These are phyloP conservation scores for Apodemia mormo DNA, from an alignment of 2,888 invertebrate species.

Conservation along the genomic window DNA sequence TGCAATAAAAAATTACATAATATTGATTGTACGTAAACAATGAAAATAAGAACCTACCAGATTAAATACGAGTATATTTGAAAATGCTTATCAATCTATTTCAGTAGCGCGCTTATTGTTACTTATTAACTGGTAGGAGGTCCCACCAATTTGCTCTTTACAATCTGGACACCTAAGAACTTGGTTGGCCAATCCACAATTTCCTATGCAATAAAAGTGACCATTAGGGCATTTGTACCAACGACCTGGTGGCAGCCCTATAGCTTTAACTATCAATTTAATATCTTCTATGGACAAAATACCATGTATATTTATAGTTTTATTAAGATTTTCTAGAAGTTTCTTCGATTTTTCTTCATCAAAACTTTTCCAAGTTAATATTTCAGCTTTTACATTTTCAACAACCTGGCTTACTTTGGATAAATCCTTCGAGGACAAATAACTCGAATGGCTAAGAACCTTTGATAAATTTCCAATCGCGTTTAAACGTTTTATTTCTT, in stretches of 20 bases:
- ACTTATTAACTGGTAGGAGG: conserved; percentile 49
- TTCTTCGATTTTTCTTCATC: conserved; percentile 43
- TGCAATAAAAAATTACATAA: too few relatives aligned
- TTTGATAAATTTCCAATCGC: conserved; percentile 53
- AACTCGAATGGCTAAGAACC: conserved; percentile 43
- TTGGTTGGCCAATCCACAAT: conserved; percentile 85
- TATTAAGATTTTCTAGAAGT: conserved; percentile 46
- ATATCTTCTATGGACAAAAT: conserved; percentile 60
- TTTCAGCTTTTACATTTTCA: conserved; percentile 38
- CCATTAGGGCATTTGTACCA: conserved; percentile 88
- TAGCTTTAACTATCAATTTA: conserved; percentile 77
- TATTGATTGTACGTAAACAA: too few relatives aligned
- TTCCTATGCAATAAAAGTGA: conserved; percentile 84
- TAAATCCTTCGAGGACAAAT: conserved; percentile 29
- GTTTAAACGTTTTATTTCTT: conserved; percentile 59
- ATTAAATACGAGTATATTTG: too few relatives aligned
- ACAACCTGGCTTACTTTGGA: conserved; percentile 40
- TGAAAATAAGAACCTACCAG: too few relatives aligned
- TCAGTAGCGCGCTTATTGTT: conserved; percentile 66
- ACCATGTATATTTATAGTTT: conserved; percentile 43
- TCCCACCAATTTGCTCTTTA: conserved; percentile 77
- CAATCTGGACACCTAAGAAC: conserved; percentile 80
- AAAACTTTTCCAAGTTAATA: conserved; percentile 47
- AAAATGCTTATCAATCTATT: conserved; percentile 71
- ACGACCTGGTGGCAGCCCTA: conserved; percentile 80